phyloP scores from a whole-genome alignment of 1,140 invertebrate species.

The Camponotus pennsylvanicus region DNA sequence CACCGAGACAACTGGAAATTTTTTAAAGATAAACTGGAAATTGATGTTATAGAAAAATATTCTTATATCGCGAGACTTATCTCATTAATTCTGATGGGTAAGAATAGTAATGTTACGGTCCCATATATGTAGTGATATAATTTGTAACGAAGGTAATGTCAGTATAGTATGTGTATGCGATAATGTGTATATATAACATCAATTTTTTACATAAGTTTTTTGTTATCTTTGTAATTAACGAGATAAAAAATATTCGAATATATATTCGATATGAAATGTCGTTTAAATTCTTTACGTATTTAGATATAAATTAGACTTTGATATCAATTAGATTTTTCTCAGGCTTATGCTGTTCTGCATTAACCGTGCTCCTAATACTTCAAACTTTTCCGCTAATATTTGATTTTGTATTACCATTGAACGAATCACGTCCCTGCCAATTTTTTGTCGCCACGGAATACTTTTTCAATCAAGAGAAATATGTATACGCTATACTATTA shows the following conservation, averaged over 20 bases:
- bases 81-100: neutral
- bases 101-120: neutral
- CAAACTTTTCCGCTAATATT: conserved; percentile 2
- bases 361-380: neutral
- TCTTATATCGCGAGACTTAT: neutral
- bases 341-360: neutral
- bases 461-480: conserved; percentile 40
- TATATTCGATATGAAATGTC: too few species aligned
- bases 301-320: too few species aligned
- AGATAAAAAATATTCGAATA: too few species aligned
- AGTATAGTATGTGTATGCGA: too few species aligned
- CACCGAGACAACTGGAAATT: conserved; percentile 45
- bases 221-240: too few species aligned
- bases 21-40: conserved; percentile 38
- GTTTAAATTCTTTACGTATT: too few species aligned
- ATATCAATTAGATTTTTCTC: neutral
- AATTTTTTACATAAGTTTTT: too few species aligned
- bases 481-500: conserved; percentile 53
- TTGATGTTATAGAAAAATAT: conserved; percentile 43
- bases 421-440: conserved; percentile 12
- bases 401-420: conserved; percentile 17
- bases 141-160: too few species aligned
- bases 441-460: conserved; percentile 21
- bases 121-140: too few species aligned
- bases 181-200: too few species aligned